A percentile compares a stretch with the other conserved stretches of the same genome.
Conservation (phyloP, 2,797 vertebrate species). For the Bradypodion pumilum region DNA sequence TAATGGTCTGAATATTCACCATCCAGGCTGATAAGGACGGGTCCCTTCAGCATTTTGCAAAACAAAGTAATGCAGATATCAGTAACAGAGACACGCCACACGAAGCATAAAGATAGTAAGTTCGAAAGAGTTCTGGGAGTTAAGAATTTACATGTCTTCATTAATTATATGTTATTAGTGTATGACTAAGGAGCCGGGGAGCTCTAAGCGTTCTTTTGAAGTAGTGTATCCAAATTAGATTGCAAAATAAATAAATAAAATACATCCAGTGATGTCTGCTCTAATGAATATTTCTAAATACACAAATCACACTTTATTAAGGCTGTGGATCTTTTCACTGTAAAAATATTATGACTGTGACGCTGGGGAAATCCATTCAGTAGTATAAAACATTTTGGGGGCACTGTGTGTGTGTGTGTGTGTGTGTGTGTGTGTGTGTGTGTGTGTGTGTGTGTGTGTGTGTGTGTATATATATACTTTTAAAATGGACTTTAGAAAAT, state of each 20-base stretch:
- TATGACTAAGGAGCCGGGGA: slow-evolving; percentile 74
- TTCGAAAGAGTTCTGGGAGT: slow-evolving; percentile 76
- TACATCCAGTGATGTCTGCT: slow-evolving; percentile 65
- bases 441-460: too few species aligned
- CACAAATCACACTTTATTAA: slow-evolving; percentile 70
- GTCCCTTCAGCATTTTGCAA: slow-evolving; percentile 70
- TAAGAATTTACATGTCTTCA: slow-evolving; percentile 77
- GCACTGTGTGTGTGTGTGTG: too few species aligned
- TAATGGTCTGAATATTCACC: slow-evolving; percentile 52
- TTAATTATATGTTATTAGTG: slow-evolving; percentile 77
- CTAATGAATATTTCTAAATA: slow-evolving; percentile 68
- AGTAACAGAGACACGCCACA: slow-evolving; percentile 69
- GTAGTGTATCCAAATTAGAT: slow-evolving; percentile 74
- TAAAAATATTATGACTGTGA: slow-evolving; percentile 67
- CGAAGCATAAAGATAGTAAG: slow-evolving; percentile 68
- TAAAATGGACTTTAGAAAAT: slow-evolving; percentile 27
- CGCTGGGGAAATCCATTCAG: slow-evolving; percentile 64
- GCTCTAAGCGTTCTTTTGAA: slow-evolving; percentile 75
- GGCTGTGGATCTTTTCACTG: slow-evolving; percentile 67
- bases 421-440: too few species aligned
- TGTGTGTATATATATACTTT: neutral
- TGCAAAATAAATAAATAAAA: slow-evolving; percentile 69
- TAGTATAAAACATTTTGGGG: slow-evolving; percentile 60
- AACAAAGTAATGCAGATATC: slow-evolving; percentile 72
- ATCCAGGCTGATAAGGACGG: slow-evolving; percentile 52